These are phyloP conservation scores for Mythimna lalbum DNA, from an alignment of 2,888 invertebrate species.

Conservation along the genomic window DNA sequence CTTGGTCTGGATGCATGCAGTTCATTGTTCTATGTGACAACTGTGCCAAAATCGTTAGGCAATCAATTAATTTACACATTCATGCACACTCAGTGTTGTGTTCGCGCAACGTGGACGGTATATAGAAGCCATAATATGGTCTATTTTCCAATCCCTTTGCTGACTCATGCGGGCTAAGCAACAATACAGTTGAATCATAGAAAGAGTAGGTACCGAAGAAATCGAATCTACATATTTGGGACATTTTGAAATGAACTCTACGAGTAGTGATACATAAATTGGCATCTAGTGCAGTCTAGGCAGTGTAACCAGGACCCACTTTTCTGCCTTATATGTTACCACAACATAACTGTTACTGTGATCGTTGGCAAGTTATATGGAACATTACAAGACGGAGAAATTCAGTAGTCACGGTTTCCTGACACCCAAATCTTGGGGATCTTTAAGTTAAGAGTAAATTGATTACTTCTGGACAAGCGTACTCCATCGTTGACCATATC, in stretches of 20 bases:
- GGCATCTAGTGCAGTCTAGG: neutral
- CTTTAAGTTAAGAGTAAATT: too few relatives aligned
- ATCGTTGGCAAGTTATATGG: too few relatives aligned
- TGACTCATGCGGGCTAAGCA: constrained; percentile 14
- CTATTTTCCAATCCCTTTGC: neutral
- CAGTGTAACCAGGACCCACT: neutral
- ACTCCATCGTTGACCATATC: too few relatives aligned
- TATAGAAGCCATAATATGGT: constrained; percentile 2
- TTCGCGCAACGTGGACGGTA: constrained; percentile 1
- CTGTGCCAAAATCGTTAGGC: constrained; percentile 2
- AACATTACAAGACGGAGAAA: too few relatives aligned
- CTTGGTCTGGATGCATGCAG: neutral
- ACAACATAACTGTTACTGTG: too few relatives aligned
- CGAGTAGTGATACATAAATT: neutral
- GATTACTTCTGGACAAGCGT: too few relatives aligned
- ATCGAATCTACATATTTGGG: too few relatives aligned
- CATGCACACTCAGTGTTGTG: constrained; percentile 2
- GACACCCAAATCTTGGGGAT: too few relatives aligned
- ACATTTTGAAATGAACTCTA: neutral
- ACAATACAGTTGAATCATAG: constrained; percentile 14
- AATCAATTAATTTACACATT: constrained; percentile 20
- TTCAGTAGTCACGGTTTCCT: too few relatives aligned
- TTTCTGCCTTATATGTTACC: neutral
- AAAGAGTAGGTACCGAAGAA: too few relatives aligned
- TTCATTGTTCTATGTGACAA: constrained; percentile 20